Evolutionary conservation across 2,888 invertebrate species (phyloP).

Genomic region (Parnassius apollo): DNA sequence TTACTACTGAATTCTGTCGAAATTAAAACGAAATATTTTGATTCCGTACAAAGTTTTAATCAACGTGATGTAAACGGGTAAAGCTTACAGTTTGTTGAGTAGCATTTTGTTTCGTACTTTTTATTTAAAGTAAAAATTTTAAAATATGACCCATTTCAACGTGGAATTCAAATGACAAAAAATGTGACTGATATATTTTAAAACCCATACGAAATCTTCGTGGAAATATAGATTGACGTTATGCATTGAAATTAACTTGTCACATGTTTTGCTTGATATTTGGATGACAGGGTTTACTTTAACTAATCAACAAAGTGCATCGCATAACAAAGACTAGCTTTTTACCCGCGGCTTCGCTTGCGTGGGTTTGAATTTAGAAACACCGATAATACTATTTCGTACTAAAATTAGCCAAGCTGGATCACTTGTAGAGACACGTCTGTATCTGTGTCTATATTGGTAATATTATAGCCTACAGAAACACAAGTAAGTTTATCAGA

Average conservation of each 20-base stretch:
- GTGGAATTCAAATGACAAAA: not conserved
- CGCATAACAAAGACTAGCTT: constrained; percentile 26
- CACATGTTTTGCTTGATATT: constrained; percentile 39
- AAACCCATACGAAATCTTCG: not conserved
- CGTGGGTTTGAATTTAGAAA: no score
- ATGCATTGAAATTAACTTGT: constrained; percentile 12
- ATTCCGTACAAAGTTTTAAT: not conserved
- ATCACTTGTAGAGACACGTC: no score
- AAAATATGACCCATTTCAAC: constrained; percentile 2
- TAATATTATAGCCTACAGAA: no score
- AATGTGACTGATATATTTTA: not conserved
- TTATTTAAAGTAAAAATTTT: not conserved
- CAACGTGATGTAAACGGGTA: constrained; percentile 1
- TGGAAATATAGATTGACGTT: not conserved
- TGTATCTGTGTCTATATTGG: no score
- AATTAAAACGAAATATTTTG: not conserved
- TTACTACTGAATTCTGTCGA: not conserved
- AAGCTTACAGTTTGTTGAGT: constrained; percentile 6
- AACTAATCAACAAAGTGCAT: constrained; percentile 57
- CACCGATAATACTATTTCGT: no score
- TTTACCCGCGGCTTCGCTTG: no score
- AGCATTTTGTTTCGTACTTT: not conserved
- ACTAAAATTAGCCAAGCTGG: no score
- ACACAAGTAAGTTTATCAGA: no score
- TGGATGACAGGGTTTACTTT: constrained; percentile 34